phyloP scores from a whole-genome alignment of 2,888 invertebrate genomes.

The Nyleta sp. region DNA sequence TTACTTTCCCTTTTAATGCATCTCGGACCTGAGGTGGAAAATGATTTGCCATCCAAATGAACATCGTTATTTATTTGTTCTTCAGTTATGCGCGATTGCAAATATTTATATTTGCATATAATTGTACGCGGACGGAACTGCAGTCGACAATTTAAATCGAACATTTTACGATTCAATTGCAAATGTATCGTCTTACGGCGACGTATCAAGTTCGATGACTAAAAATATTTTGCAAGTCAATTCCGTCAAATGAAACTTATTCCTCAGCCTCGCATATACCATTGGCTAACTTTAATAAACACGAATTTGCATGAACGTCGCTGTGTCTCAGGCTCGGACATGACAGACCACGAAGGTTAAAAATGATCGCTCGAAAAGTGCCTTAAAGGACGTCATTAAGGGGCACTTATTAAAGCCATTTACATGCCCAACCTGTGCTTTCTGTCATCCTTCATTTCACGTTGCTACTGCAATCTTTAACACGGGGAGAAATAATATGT shows the following conservation, averaged over 20 bases:
- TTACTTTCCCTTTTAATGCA: slow-evolving; percentile 40
- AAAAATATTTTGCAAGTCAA: slow-evolving; percentile 21
- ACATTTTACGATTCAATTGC: slow-evolving; percentile 37
- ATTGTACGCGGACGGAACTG: background rate
- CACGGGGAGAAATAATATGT: no score
- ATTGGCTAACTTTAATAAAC: slow-evolving; percentile 32
- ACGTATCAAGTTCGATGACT: slow-evolving; percentile 24
- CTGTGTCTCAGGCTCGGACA: slow-evolving; percentile 18
- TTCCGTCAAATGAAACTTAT: slow-evolving; percentile 15
- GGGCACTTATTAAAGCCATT: background rate
- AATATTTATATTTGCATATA: background rate
- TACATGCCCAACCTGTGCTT: no score
- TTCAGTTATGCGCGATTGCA: background rate
- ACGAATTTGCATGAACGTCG: slow-evolving; percentile 21
- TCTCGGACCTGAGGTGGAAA: slow-evolving; percentile 5
- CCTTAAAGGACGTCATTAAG: no score
- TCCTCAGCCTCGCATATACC: background rate
- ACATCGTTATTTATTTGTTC: background rate
- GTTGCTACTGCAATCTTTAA: no score
- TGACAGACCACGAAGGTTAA: background rate
- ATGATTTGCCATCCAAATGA: slow-evolving; percentile 9
- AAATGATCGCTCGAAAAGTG: slow-evolving; percentile 1
- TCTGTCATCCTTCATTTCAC: no score
- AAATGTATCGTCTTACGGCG: slow-evolving; percentile 28
- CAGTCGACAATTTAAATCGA: slow-evolving; percentile 11